These are phyloP conservation scores for Elephas maximus DNA, from an alignment of 2,113 vertebrate genomes.

Conservation along the genomic window DNA sequence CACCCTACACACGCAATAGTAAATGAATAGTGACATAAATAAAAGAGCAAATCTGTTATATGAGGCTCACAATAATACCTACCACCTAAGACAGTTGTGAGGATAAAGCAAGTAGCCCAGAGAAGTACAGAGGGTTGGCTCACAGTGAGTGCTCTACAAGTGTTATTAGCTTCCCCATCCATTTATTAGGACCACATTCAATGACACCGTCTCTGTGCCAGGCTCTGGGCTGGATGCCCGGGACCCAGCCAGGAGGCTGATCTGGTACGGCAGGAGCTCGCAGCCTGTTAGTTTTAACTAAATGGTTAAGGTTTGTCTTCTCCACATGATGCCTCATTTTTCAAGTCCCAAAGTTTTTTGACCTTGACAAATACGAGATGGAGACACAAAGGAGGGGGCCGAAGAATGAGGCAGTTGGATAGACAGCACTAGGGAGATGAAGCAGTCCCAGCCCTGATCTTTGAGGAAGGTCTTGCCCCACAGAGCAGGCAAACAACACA, in stretches of 20 bases:
- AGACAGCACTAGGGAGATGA: too few relatives aligned
- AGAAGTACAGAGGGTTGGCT: not conserved
- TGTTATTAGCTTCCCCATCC: not conserved
- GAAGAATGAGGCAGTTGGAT: not conserved
- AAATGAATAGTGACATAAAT: constrained; percentile 23
- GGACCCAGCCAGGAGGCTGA: not conserved
- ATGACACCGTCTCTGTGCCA: not conserved
- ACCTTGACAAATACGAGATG: not conserved
- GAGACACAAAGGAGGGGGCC: not conserved
- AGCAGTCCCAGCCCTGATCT: not conserved
- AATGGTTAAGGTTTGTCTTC: constrained; percentile 34
- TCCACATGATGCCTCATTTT: not conserved
- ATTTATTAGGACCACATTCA: not conserved
- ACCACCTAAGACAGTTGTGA: not conserved
- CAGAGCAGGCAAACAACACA: not conserved
- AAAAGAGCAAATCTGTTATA: constrained; percentile 24
- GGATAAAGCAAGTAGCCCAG: not conserved
- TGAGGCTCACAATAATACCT: constrained; percentile 13
- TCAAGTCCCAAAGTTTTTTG: not conserved
- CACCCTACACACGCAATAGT: not conserved
- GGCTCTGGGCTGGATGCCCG: not conserved
- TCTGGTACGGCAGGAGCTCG: not conserved
- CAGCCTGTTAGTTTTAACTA: constrained; percentile 4
- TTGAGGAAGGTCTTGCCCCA: not conserved
- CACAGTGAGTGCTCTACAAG: not conserved